These are phyloP conservation scores for Drosophila putrida DNA, from an alignment of 2,888 invertebrate species.

Conservation along the genomic window DNA sequence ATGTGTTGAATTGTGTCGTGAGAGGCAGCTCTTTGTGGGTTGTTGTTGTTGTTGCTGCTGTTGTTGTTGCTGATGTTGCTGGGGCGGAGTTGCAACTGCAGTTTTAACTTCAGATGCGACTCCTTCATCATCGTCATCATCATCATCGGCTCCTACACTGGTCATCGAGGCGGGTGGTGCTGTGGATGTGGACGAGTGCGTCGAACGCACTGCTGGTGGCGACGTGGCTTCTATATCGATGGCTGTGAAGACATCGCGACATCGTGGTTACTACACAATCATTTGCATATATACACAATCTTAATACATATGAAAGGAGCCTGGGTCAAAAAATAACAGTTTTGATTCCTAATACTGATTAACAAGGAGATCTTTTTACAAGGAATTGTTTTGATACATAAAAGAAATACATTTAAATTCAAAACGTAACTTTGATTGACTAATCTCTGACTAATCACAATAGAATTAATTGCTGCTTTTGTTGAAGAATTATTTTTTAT, in stretches of 20 bases:
- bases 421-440: too few relatives aligned
- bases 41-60: slow-evolving; percentile 34
- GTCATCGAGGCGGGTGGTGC: slow-evolving; percentile 72
- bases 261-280: slow-evolving; percentile 17
- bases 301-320: slow-evolving; percentile 16
- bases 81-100: slow-evolving; percentile 11
- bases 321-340: too few relatives aligned
- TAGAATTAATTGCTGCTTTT: neutral
- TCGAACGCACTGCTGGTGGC: slow-evolving; percentile 31
- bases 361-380: too few relatives aligned
- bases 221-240: slow-evolving; percentile 6
- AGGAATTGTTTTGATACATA: too few relatives aligned
- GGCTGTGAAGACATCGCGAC: slow-evolving; percentile 42
- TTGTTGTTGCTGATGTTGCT: slow-evolving; percentile 15
- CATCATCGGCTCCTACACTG: slow-evolving; percentile 58
- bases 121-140: slow-evolving; percentile 16
- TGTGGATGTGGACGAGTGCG: slow-evolving; percentile 73
- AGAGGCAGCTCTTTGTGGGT: slow-evolving; percentile 84
- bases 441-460: too few relatives aligned
- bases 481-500: neutral
- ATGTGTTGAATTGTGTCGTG: slow-evolving; percentile 84
- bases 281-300: neutral
- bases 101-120: neutral
- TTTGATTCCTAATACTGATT: too few relatives aligned
- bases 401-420: too few relatives aligned